These are phyloP conservation scores for Plebejus argus DNA, from an alignment of 2,888 invertebrate species.

Conservation along the genomic window DNA sequence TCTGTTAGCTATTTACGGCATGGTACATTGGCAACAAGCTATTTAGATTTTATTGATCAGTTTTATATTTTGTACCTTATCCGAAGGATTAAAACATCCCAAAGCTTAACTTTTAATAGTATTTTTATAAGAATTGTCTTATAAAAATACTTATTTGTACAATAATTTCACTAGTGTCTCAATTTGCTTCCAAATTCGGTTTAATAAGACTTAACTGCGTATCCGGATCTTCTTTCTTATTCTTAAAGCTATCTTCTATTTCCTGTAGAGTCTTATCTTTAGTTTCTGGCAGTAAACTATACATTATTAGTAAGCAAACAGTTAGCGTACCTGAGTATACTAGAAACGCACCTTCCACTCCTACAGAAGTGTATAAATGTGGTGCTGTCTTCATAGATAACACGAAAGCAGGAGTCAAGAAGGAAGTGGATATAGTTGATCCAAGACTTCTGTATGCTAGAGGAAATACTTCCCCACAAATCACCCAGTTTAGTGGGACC, in stretches of 20 bases:
- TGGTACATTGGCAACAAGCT: too few species aligned
- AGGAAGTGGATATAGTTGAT: constrained; percentile 70
- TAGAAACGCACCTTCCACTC: constrained; percentile 71
- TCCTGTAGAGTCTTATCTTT: constrained; percentile 73
- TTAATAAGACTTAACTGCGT: constrained; percentile 65
- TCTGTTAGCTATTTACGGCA: too few species aligned
- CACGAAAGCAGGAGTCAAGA: constrained; percentile 69
- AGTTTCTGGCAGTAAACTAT: constrained; percentile 68
- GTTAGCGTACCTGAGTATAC: constrained; percentile 66
- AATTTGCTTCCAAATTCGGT: constrained; percentile 37
- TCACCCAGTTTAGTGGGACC: constrained; percentile 73
- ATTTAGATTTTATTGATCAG: too few species aligned
- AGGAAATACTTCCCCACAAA: constrained; percentile 75
- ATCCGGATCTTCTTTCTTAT: constrained; percentile 59
- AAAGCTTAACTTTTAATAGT: neutral
- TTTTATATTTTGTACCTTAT: neutral
- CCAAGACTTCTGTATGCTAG: constrained; percentile 73
- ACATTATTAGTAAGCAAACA: constrained; percentile 63
- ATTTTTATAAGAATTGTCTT: too few species aligned
- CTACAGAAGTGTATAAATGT: constrained; percentile 67
- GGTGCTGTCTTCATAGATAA: constrained; percentile 77
- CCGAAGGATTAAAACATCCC: neutral
- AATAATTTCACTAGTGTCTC: neutral
- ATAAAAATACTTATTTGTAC: constrained; percentile 21
- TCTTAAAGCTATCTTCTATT: constrained; percentile 73